A percentile compares a stretch with the other conserved stretches of the same genome.
Evolutionary conservation across 1,140 invertebrate genomes (phyloP).

Genomic region (Drosophila rufa): DNA sequence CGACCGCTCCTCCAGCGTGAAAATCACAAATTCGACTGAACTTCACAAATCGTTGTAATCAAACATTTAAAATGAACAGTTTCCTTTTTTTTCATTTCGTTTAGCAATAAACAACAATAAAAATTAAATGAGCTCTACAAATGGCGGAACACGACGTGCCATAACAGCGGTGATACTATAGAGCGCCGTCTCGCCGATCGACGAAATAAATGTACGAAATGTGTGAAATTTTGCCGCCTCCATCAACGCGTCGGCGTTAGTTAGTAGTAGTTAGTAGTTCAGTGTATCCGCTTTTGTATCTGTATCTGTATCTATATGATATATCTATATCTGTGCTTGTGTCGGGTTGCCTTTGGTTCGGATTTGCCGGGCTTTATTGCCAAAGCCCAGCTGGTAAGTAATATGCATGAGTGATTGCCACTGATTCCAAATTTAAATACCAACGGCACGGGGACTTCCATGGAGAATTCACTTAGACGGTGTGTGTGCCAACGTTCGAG

Average conservation of each 20-base stretch:
- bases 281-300: slow-evolving; percentile 16
- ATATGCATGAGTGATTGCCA: slow-evolving; percentile 32
- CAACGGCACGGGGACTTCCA: slow-evolving; percentile 15
- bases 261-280: slow-evolving; percentile 45
- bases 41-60: slow-evolving; percentile 84
- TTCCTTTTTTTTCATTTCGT: slow-evolving; percentile 43
- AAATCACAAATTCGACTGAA: slow-evolving; percentile 84
- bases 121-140: slow-evolving; percentile 80
- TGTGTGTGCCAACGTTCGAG: slow-evolving; percentile 3
- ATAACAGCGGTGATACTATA: slow-evolving; percentile 38
- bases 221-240: slow-evolving; percentile 76
- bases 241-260: slow-evolving; percentile 37
- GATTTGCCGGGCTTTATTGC: slow-evolving; percentile 41
- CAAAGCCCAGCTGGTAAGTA: slow-evolving; percentile 54
- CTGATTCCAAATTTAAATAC: slow-evolving; percentile 14
- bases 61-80: slow-evolving; percentile 82
- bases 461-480: slow-evolving; percentile 6
- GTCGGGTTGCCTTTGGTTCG: background rate
- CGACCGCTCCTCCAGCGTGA: slow-evolving; percentile 67
- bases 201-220: slow-evolving; percentile 46
- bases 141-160: slow-evolving; percentile 72
- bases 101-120: slow-evolving; percentile 83
- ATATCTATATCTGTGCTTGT: slow-evolving; percentile 1
- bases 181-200: slow-evolving; percentile 40
- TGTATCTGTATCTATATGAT: slow-evolving; percentile 6